phyloP scores from a whole-genome alignment of 2,797 vertebrate genomes.

The Cyprinodon diabolis region DNA sequence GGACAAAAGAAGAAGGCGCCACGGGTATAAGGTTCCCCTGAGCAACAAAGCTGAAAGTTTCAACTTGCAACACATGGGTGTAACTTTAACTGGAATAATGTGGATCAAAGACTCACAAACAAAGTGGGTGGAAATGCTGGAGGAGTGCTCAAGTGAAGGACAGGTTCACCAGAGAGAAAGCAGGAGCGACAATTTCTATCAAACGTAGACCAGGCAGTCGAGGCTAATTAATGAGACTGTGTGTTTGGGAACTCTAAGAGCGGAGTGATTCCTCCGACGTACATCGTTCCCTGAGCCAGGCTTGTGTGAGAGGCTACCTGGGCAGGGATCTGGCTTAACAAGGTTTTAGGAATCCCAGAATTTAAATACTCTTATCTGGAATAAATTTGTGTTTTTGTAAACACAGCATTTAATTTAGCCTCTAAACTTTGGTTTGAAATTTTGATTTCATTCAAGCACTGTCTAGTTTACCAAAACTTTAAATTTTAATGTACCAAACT shows the following conservation, averaged over 20 bases:
- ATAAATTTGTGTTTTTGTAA: not conserved
- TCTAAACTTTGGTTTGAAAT: not conserved
- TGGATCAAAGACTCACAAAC: conserved; percentile 81
- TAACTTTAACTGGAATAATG: conserved; percentile 83
- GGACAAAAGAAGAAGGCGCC: conserved; percentile 82
- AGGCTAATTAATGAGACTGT: conserved; percentile 67
- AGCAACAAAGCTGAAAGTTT: conserved; percentile 83
- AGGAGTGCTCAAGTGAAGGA: conserved; percentile 78
- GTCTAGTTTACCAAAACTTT: not conserved
- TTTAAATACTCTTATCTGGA: not conserved
- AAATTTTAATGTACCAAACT: not conserved
- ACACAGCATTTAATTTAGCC: too few species aligned
- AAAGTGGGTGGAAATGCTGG: conserved; percentile 82
- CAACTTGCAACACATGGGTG: conserved; percentile 84
- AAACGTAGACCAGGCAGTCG: conserved; percentile 68
- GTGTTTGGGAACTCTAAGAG: conserved; percentile 63
- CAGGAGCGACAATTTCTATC: conserved; percentile 68
- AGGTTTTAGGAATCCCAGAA: not conserved
- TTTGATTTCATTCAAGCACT: not conserved
- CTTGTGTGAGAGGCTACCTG: not conserved
- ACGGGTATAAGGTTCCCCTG: conserved; percentile 83
- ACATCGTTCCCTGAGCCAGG: conserved; percentile 30
- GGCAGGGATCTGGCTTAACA: too few species aligned
- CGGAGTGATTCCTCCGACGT: conserved; percentile 53
- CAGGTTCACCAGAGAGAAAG: conserved; percentile 76